These are phyloP conservation scores for Ophthalmolycus amberensis DNA, from an alignment of 2,113 vertebrate species.

Conservation along the genomic window DNA sequence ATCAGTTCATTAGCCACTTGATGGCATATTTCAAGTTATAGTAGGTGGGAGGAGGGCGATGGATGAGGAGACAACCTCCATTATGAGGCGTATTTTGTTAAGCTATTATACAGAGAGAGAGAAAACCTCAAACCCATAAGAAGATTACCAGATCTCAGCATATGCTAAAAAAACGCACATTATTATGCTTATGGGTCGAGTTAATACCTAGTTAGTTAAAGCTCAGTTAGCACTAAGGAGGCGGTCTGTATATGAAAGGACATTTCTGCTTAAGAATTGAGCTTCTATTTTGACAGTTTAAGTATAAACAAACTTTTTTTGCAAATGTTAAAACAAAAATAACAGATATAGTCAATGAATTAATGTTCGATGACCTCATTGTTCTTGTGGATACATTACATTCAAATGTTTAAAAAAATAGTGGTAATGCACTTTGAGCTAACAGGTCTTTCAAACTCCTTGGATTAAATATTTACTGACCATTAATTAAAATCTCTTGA, in stretches of 20 bases:
- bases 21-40: slow-evolving; percentile 77
- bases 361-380: background rate
- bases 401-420: background rate
- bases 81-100: slow-evolving; percentile 78
- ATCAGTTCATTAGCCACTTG: slow-evolving; percentile 81
- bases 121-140: slow-evolving; percentile 74
- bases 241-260: slow-evolving; percentile 30
- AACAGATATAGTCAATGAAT: background rate
- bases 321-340: background rate
- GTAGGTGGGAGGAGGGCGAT: slow-evolving; percentile 65
- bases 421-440: slow-evolving; percentile 1
- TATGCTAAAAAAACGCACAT: slow-evolving; percentile 80
- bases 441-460: slow-evolving; percentile 14
- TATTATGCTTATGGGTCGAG: slow-evolving; percentile 72
- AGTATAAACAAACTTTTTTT: background rate
- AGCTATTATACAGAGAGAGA: slow-evolving; percentile 69
- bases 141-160: slow-evolving; percentile 81
- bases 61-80: slow-evolving; percentile 71
- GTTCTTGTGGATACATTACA: background rate
- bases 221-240: slow-evolving; percentile 62
- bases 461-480: slow-evolving; percentile 58
- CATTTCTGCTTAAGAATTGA: background rate
- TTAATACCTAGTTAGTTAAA: slow-evolving; percentile 82
- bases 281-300: background rate
- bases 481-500: slow-evolving; percentile 87